Evolutionary conservation across 2,797 vertebrate genomes (phyloP), one percentile per base, ranked within the genome.

Genomic region (Phataginus tetradactyla): DNA sequence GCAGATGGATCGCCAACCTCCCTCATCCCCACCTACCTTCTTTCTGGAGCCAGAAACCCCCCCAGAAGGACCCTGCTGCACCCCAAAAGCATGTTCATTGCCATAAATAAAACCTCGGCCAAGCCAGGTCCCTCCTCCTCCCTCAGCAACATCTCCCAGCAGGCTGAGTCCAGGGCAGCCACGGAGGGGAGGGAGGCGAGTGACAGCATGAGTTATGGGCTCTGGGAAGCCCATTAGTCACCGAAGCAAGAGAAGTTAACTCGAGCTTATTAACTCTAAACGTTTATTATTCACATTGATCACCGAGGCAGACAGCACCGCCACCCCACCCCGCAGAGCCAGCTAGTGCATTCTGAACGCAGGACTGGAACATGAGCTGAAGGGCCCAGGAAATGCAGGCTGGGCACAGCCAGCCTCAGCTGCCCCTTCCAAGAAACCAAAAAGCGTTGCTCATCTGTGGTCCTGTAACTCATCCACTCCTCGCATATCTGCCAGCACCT

Each of bases 241-340:
- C 45, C 20, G 27, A 84, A 81, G 96, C 77, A 75, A 61, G 15
- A 87, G 72, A 42, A 25, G 91, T 97, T 97, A 98, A 97, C 71
- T 90, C 5, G 7, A 90, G 97, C 95, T 97, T 97, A 97, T 97
- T 79, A 95, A 86, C 94, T 92, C 96, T 95, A 95, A 98, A 96
- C 18, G 93, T 91, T 97, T 98, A 91, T 96, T 97, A 96, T 97
- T 93, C 95, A 94, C 97, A 94, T 94, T 27, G 91, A 96, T 93
- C 97, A 96, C 64, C 9, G 12, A 29, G 1, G 75, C 83, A 61
- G 97, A 95, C 97, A 94, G 94, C 74, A 75, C 79, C 66, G 3
- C 59, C 85, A 75, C 86, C 51, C 86, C 64, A 64, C 74, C 89
- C 69, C 45, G 71, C n/a, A 15, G 72, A 86, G 39, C 69, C 7